phyloP scores from a whole-genome alignment of 2,113 vertebrate species.

The Dicrurus megarhynchus region DNA sequence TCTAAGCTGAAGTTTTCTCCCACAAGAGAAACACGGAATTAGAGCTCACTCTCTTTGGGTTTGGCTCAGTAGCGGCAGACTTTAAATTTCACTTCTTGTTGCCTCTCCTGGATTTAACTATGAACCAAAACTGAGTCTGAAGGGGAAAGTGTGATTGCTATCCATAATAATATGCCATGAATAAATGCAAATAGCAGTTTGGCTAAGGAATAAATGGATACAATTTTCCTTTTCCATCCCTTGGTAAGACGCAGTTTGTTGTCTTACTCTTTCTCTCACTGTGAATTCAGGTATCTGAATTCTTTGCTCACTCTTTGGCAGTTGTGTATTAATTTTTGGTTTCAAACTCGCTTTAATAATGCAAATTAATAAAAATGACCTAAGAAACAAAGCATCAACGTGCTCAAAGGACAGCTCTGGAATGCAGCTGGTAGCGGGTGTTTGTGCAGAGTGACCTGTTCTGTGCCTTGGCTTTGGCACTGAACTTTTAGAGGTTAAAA shows the following conservation, averaged over 20 bases:
- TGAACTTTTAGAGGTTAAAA: neutral
- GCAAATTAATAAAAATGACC: neutral
- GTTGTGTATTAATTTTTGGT: neutral
- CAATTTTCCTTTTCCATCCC: neutral
- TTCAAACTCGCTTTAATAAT: neutral
- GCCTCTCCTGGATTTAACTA: neutral
- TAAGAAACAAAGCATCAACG: rapidly evolving
- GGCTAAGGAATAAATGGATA: neutral
- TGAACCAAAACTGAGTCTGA: neutral
- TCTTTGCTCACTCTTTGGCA: neutral
- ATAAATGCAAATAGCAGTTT: neutral
- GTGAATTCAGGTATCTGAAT: neutral
- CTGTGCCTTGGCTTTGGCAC: rapidly evolving
- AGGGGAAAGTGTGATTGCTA: neutral
- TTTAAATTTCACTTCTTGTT: neutral
- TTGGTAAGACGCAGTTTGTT: neutral
- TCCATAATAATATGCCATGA: neutral
- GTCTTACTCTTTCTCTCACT: neutral
- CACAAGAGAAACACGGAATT: neutral
- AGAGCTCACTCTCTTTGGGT: neutral
- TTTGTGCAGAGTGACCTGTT: neutral
- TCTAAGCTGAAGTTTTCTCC: neutral
- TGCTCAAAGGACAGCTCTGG: neutral
- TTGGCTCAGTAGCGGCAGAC: neutral
- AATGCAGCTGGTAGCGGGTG: rapidly evolving